A percentile compares a stretch with the other conserved stretches of the same genome.
Evolutionary conservation across 2,797 vertebrate genomes (phyloP).

Genomic region (Pipistrellus kuhlii): DNA sequence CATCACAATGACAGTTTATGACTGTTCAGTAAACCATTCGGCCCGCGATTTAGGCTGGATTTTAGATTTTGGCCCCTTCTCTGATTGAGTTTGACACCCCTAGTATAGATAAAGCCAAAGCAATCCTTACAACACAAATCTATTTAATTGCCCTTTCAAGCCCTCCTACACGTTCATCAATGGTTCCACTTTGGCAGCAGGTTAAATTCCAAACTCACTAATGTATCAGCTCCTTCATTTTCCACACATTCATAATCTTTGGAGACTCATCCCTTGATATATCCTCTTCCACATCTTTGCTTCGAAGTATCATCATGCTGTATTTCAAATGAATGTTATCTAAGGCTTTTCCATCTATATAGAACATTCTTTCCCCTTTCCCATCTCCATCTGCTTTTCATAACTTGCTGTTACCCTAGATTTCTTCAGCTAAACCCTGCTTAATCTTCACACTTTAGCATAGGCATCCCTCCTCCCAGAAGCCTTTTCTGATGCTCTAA

Average conservation of each 20-base stretch:
- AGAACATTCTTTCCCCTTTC: not conserved
- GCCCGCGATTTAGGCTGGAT: no score
- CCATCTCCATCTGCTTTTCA: not conserved
- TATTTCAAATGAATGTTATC: not conserved
- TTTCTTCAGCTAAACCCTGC: not conserved
- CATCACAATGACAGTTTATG: no score
- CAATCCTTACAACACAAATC: not conserved
- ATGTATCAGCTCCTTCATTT: not conserved
- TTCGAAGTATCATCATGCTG: not conserved
- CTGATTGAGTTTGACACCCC: no score
- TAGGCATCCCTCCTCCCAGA: not conserved
- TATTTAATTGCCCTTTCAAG: fast-evolving
- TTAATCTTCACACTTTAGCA: not conserved
- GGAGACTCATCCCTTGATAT: not conserved
- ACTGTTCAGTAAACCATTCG: no score
- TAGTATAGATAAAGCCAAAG: not conserved
- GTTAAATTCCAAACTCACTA: not conserved
- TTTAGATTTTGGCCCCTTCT: no score
- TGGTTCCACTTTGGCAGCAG: not conserved
- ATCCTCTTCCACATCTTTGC: not conserved
- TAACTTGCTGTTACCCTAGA: not conserved
- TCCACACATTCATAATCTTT: not conserved
- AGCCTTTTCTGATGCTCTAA: not conserved
- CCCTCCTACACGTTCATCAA: not conserved
- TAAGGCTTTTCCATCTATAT: not conserved